phyloP scores from a whole-genome alignment of 2,888 invertebrate species.

The Diabrotica balteata region DNA sequence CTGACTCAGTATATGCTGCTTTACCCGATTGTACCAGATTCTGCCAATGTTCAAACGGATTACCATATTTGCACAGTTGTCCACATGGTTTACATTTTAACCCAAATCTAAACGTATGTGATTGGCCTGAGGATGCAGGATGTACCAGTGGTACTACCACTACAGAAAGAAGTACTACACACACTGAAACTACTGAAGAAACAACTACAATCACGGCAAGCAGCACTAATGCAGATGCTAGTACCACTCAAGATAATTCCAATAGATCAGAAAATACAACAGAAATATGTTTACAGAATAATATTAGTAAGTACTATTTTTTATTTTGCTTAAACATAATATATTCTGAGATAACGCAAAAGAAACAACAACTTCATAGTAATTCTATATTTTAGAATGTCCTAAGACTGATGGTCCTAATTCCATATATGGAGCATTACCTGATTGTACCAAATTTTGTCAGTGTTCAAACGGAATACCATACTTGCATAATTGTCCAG shows the following conservation, averaged over 20 bases:
- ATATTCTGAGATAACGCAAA: too few species aligned
- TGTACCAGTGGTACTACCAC: slow-evolving; percentile 14
- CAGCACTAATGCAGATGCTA: neutral
- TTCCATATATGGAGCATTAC: slow-evolving; percentile 28
- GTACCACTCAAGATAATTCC: neutral
- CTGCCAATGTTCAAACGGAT: slow-evolving; percentile 37
- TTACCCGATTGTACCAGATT: slow-evolving; percentile 33
- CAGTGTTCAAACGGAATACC: slow-evolving; percentile 34
- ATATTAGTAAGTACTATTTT: neutral
- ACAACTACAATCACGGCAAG: slow-evolving; percentile 10
- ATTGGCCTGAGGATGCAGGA: slow-evolving; percentile 26
- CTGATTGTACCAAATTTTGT: slow-evolving; percentile 32
- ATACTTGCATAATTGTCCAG: slow-evolving; percentile 30
- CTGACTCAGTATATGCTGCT: slow-evolving; percentile 30
- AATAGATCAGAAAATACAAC: neutral
- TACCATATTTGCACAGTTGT: slow-evolving; percentile 31
- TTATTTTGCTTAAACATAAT: too few species aligned
- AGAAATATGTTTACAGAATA: neutral
- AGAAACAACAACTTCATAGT: too few species aligned
- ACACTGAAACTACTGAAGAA: neutral
- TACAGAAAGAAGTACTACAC: neutral
- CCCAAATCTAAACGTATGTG: slow-evolving; percentile 32
- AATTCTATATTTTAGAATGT: slow-evolving; percentile 6
- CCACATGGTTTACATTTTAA: slow-evolving; percentile 35
- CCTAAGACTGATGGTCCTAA: slow-evolving; percentile 25